A percentile compares a stretch with the other conserved stretches of the same genome.
Evolutionary conservation across 2,113 vertebrate genomes (phyloP).

Genomic region (Lutjanus erythropterus): DNA sequence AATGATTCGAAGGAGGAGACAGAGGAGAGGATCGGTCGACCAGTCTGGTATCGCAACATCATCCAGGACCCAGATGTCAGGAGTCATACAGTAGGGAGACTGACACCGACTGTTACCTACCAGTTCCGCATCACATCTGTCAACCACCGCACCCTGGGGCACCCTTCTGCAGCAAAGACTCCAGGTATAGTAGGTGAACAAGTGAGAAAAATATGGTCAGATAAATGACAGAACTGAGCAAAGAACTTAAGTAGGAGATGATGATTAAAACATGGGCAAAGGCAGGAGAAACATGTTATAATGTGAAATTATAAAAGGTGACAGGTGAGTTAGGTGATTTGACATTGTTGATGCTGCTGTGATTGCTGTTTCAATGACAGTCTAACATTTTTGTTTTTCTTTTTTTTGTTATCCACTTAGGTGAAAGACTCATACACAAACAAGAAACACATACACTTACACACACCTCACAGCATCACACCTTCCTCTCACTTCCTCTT

Average conservation of each 20-base stretch:
- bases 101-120: conserved; percentile 87
- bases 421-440: conserved; percentile 78
- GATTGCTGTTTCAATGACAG: conserved; percentile 13
- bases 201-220: conserved; percentile 5
- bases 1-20: conserved; percentile 18
- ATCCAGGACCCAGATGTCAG: conserved; percentile 85
- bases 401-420: conserved; percentile 79
- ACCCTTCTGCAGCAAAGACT: conserved; percentile 89
- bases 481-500: conserved; percentile 20
- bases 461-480: conserved; percentile 41
- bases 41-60: conserved; percentile 85
- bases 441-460: conserved; percentile 25
- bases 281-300: background rate
- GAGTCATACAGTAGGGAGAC: conserved; percentile 80
- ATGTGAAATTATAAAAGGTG: background rate
- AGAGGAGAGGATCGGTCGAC: background rate
- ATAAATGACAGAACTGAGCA: background rate
- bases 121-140: conserved; percentile 89
- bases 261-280: background rate
- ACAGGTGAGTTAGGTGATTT: conserved; percentile 9
- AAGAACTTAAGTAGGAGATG: background rate
- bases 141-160: conserved; percentile 90
- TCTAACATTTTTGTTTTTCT: conserved; percentile 75
- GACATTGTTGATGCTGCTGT: background rate
- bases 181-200: conserved; percentile 86